Conservation (phyloP, 2,113 vertebrate genomes). For the Eupsittula cactorum region DNA sequence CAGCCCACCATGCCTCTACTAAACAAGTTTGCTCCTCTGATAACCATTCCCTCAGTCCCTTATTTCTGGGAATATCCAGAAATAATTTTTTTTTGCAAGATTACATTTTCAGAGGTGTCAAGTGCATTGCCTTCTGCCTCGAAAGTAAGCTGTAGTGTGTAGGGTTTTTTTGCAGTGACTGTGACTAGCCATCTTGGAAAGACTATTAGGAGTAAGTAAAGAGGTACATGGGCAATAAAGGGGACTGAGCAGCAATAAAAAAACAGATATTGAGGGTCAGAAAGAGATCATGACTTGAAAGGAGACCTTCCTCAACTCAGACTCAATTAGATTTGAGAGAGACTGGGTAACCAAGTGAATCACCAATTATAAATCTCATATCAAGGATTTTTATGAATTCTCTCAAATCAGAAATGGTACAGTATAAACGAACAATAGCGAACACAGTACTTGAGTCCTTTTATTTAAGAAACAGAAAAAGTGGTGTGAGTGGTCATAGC, state of each 20-base stretch:
- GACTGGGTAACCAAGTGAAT: background rate
- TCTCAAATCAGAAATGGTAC: background rate
- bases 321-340: background rate
- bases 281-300: background rate
- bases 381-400: background rate
- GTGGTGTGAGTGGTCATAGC: background rate
- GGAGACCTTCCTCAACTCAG: background rate
- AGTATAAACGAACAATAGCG: background rate
- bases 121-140: background rate
- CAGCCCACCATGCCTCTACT: background rate
- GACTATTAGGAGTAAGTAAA: background rate
- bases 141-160: background rate
- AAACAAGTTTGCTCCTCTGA: conserved; percentile 31
- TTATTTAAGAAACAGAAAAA: background rate
- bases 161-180: background rate
- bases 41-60: background rate
- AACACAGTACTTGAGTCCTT: background rate
- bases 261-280: background rate
- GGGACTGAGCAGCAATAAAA: background rate
- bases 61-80: conserved; percentile 44
- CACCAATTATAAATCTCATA: background rate
- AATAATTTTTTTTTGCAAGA: background rate
- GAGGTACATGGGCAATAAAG: background rate
- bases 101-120: conserved; percentile 27
- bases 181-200: background rate